Evolutionary conservation across 2,888 invertebrate genomes (phyloP).

Genomic region (Drosophila aldrichi): DNA sequence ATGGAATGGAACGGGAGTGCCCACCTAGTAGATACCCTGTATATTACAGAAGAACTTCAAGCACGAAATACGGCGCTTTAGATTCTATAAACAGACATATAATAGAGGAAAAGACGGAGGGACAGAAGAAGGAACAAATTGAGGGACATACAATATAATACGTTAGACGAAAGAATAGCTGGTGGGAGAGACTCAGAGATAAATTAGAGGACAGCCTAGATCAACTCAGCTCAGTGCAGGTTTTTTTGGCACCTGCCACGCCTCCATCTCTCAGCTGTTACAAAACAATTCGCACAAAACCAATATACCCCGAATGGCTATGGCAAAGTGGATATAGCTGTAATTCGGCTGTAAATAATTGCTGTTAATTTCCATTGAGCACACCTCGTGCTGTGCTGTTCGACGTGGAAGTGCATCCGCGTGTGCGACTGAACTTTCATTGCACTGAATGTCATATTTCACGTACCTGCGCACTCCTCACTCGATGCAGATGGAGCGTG

Average conservation of each 20-base stretch:
- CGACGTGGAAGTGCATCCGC: conserved; percentile 3
- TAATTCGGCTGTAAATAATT: neutral
- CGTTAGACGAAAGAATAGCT: no score
- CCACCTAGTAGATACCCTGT: neutral
- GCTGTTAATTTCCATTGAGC: neutral
- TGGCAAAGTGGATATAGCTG: neutral
- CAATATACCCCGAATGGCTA: neutral
- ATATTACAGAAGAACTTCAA: neutral
- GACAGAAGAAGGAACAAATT: neutral
- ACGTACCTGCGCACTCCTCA: conserved; percentile 73
- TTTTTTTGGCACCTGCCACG: neutral
- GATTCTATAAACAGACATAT: no score
- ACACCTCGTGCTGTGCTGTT: conserved; percentile 22
- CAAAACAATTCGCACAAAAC: neutral
- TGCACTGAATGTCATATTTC: conserved; percentile 65
- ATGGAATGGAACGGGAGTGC: no score
- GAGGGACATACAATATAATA: neutral
- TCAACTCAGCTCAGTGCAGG: neutral
- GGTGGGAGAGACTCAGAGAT: neutral
- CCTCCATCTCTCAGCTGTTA: neutral
- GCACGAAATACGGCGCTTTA: no score
- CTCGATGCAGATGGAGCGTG: conserved; percentile 67
- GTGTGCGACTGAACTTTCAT: conserved; percentile 55
- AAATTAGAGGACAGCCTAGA: neutral
- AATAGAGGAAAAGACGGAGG: neutral